Conservation (phyloP, 2,113 vertebrate species). For the Raja brachyura region DNA sequence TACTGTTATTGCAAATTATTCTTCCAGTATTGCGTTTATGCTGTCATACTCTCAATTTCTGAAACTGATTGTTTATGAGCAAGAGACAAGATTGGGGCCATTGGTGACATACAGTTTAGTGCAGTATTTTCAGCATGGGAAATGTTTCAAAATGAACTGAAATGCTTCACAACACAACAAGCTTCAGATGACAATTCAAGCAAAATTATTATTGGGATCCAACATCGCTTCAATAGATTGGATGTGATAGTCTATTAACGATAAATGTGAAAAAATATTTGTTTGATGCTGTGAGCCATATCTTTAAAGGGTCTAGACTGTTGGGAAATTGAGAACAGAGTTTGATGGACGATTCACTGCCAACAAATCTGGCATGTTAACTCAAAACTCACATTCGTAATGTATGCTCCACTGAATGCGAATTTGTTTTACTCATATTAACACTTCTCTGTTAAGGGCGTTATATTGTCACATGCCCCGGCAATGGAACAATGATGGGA, state of each 20-base stretch:
- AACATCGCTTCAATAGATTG: background rate
- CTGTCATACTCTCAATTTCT: background rate
- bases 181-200: no score
- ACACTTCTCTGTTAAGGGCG: no score
- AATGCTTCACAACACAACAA: no score
- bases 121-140: no score
- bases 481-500: no score
- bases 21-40: background rate
- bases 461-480: no score
- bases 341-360: background rate
- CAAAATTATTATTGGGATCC: no score
- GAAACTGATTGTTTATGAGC: background rate
- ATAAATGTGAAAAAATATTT: background rate
- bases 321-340: background rate
- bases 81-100: background rate
- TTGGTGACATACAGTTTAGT: no score
- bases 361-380: background rate
- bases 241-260: background rate
- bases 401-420: no score
- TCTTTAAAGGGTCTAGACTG: background rate
- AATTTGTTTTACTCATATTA: no score
- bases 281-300: background rate
- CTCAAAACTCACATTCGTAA: background rate
- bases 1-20: no score
- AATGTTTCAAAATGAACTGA: no score